Conservation (phyloP, 2,113 vertebrate genomes). For the Limnothrissa miodon region DNA sequence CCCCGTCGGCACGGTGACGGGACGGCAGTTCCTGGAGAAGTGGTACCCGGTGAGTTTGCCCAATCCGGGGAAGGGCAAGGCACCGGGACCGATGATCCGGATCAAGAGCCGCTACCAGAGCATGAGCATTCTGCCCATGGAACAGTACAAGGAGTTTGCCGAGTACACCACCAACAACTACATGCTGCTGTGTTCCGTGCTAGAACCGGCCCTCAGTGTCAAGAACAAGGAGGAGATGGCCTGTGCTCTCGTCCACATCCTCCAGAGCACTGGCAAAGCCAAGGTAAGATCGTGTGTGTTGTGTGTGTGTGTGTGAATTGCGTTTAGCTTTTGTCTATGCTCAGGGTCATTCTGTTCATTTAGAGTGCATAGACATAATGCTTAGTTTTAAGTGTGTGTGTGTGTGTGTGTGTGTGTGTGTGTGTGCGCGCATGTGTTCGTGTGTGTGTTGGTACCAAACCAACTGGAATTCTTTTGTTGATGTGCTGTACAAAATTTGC, state of each 20-base stretch:
- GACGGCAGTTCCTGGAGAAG: constrained; percentile 94
- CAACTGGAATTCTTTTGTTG: background rate
- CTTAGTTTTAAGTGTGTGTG: background rate
- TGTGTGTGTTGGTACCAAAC: background rate
- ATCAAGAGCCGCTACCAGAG: constrained; percentile 97
- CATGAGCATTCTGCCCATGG: constrained; percentile 97
- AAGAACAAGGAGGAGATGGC: constrained; percentile 99
- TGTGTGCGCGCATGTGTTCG: background rate
- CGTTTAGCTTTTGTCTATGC: too few relatives aligned
- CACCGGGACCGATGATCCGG: constrained; percentile 90
- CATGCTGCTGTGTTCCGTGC: constrained; percentile 91
- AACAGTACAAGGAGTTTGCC: constrained; percentile 98
- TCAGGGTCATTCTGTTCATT: background rate
- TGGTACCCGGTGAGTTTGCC: constrained; percentile 91
- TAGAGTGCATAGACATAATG: background rate
- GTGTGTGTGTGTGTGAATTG: background rate
- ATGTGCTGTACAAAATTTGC: background rate
- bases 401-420: background rate
- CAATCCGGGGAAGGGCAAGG: constrained; percentile 88
- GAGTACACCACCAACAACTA: constrained; percentile 98
- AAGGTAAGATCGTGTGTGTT: constrained; percentile 79
- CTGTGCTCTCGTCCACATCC: constrained; percentile 91
- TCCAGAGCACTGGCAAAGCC: constrained; percentile 97
- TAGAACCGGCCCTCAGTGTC: constrained; percentile 93
- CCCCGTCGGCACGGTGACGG: constrained; percentile 79